phyloP scores from a whole-genome alignment of 2,888 invertebrate genomes.

The Camptogramma bilineatum region DNA sequence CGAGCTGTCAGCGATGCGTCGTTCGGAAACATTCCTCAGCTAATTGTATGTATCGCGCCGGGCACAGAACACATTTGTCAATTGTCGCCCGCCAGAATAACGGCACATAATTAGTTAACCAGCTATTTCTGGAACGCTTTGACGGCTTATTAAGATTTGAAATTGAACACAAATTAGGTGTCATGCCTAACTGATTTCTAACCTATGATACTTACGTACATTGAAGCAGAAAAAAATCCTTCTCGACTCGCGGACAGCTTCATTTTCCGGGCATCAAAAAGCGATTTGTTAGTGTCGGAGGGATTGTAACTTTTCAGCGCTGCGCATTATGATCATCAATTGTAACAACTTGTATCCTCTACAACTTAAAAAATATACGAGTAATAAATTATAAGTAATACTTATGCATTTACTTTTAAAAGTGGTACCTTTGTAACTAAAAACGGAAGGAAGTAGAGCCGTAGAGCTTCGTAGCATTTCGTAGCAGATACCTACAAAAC shows the following conservation, averaged over 20 bases:
- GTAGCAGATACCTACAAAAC: neutral
- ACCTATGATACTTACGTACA: conserved; percentile 57
- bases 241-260: conserved; percentile 71
- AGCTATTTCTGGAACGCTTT: conserved; percentile 81
- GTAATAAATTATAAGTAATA: no score
- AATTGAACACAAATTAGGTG: conserved; percentile 84
- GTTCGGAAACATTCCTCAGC: conserved; percentile 75
- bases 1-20: conserved; percentile 63
- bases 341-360: neutral
- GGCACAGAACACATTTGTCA: conserved; percentile 80
- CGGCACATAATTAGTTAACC: conserved; percentile 77
- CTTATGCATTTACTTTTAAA: no score
- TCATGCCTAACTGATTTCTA: conserved; percentile 79
- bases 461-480: conserved; percentile 2
- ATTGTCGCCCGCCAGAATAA: conserved; percentile 76
- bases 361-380: neutral
- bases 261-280: conserved; percentile 81
- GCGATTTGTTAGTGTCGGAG: conserved; percentile 62
- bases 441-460: neutral
- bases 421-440: no score
- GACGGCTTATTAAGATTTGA: conserved; percentile 84
- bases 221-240: conserved; percentile 67
- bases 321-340: conserved; percentile 28
- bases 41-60: conserved; percentile 81
- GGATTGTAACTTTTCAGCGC: conserved; percentile 37